A percentile compares a stretch with the other conserved stretches of the same genome.
Conservation (phyloP, 2,113 vertebrate genomes). For the Bettongia penicillata region DNA sequence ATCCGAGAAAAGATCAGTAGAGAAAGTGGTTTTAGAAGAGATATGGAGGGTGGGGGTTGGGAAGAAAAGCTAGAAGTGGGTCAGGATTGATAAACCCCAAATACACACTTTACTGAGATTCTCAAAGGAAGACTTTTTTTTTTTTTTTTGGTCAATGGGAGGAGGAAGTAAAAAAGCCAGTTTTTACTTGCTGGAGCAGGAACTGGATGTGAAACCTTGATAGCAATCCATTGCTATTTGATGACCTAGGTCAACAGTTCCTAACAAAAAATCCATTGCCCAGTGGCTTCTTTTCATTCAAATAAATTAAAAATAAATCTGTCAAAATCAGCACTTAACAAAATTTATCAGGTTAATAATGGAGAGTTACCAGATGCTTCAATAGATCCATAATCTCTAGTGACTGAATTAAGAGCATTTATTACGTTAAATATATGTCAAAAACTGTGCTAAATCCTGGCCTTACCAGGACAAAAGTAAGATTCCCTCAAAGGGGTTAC, state of each 20-base stretch:
- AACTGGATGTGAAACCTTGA: conserved; percentile 28
- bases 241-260: conserved; percentile 5
- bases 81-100: conserved; percentile 44
- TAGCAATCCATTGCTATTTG: conserved; percentile 8
- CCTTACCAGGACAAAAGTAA: neutral
- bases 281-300: neutral
- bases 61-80: neutral
- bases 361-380: neutral
- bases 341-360: neutral
- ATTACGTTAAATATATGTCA: neutral
- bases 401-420: neutral
- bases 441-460: neutral
- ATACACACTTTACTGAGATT: conserved; percentile 36
- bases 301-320: neutral
- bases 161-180: conserved; percentile 23
- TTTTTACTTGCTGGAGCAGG: conserved; percentile 44
- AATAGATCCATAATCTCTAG: neutral
- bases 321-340: neutral
- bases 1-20: conserved; percentile 67
- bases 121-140: conserved; percentile 41
- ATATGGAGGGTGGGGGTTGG: neutral
- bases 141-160: conserved; percentile 44
- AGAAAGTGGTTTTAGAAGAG: conserved; percentile 39
- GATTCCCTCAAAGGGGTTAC: neutral
- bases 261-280: neutral